Conservation (phyloP, 2,888 invertebrate genomes). For the Mongoloraphidia duomilia region DNA sequence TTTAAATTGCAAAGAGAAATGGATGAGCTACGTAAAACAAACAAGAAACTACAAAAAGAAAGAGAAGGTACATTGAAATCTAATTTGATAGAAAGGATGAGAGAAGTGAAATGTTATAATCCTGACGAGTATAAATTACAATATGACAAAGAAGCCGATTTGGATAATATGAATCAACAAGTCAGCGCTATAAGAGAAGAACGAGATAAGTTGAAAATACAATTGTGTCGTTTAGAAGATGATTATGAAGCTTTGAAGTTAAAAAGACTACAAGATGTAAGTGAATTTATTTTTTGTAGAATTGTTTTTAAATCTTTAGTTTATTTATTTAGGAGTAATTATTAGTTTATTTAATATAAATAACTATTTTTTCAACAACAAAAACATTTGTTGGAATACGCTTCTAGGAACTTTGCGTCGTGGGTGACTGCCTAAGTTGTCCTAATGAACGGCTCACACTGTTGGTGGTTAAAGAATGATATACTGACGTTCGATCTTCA, state of each 20-base stretch:
- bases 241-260: conserved; percentile 63
- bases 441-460: not conserved
- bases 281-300: conserved; percentile 27
- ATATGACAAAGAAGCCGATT: conserved; percentile 30
- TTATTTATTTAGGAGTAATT: too few relatives aligned
- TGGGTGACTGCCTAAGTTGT: too few relatives aligned
- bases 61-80: conserved; percentile 42
- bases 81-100: conserved; percentile 27
- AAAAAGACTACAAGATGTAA: conserved; percentile 67
- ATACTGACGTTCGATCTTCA: not conserved
- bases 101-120: conserved; percentile 5
- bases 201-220: conserved; percentile 49
- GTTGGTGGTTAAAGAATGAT: not conserved
- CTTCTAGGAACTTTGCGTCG: too few relatives aligned
- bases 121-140: conserved; percentile 2
- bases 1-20: conserved; percentile 58
- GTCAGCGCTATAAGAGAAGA: conserved; percentile 36
- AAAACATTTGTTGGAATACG: too few relatives aligned
- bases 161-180: conserved; percentile 33
- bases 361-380: not conserved
- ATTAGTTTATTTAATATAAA: not conserved
- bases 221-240: conserved; percentile 39
- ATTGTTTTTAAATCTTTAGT: conserved; percentile 8
- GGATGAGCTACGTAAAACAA: conserved; percentile 61
- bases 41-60: conserved; percentile 60